Percentiles rank a stretch among this genome's conserved stretches.
These are phyloP conservation scores for Helostoma temminkii DNA, from an alignment of 2,797 vertebrate species.

Conservation along the genomic window DNA sequence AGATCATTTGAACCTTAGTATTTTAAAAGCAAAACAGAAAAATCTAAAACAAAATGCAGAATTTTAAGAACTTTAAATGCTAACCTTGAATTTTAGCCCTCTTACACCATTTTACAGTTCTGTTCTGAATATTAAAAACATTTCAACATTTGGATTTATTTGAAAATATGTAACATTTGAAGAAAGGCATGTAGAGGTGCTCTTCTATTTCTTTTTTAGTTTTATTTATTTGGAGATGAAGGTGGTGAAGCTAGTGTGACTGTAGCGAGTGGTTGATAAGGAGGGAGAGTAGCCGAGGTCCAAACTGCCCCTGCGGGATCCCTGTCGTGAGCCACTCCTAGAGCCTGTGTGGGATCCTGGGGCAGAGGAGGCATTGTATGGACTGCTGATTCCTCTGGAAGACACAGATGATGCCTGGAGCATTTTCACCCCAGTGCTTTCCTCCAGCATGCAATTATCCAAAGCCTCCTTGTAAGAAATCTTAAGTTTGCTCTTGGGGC, in stretches of 20 bases:
- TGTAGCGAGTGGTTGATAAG: constrained; percentile 51
- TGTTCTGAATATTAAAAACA: constrained; percentile 18
- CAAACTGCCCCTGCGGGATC: constrained; percentile 90
- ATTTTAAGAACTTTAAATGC: constrained; percentile 2
- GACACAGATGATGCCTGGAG: constrained; percentile 92
- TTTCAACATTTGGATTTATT: constrained; percentile 13
- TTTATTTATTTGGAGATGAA: constrained; percentile 58
- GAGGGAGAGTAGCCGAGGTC: constrained; percentile 82
- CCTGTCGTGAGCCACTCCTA: constrained; percentile 84
- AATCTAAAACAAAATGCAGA: constrained; percentile 21
- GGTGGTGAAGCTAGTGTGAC: constrained; percentile 42
- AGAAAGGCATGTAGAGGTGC: not conserved
- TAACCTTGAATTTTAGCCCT: constrained; percentile 3
- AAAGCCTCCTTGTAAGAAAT: constrained; percentile 95
- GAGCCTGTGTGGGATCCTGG: constrained; percentile 89
- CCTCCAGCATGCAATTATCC: constrained; percentile 93
- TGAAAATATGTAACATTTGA: constrained; percentile 18
- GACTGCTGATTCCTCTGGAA: constrained; percentile 94
- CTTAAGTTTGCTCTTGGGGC: constrained; percentile 96
- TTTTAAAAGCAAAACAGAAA: constrained; percentile 36
- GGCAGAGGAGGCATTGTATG: constrained; percentile 91
- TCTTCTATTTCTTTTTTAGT: constrained; percentile 21
- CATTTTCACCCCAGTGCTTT: constrained; percentile 89
- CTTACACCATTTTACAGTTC: not conserved
- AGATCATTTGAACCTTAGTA: constrained; percentile 14